Evolutionary conservation across 1,140 invertebrate species (phyloP), one percentile per base, ranked within the genome.

Genomic region (Oryctes rhinoceros): DNA sequence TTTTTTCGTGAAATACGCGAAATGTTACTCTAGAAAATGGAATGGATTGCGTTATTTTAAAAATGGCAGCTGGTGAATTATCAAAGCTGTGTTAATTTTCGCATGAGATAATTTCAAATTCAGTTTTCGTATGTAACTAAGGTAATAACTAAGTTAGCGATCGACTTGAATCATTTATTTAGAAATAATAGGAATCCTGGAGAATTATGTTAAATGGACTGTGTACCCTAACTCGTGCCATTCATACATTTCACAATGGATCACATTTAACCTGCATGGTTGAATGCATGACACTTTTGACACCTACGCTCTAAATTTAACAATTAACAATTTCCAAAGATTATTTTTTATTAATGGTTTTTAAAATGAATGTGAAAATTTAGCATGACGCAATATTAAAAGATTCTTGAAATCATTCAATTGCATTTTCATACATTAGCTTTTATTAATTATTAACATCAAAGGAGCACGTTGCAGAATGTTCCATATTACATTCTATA

Each of bases 11-110:
- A 62, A 62, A 62, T 62, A 62, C 53, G 53, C 5, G 4, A 62
- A 20, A 62, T 62, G 53, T 62, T n/a, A 18, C 15, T 62, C 13
- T 20, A 62, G 53, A 62, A 62, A 62, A 62, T 18, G 15, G 53
- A n/a, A 20, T 5, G 53, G 53, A 62, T 20, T 18, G 53, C 20
- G 53, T 20, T 5, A 44, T 44, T 62, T 10, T n/a, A 53, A 53
- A 13, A 53, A 53, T n/a, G 49, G 49, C 49, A 53, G 0, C 53
- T 15, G 7, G 3, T 15, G 20, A 11, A 11, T 62, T 15, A 62
- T 53, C 53, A 62, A 62, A 20, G 15, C 5, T 62, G 9, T 62
- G 53, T 18, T 62, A 62, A 62, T 62, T 62, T 62, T 62, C 53
- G 53, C 53, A 20, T 18, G 15, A 62, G 53, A 18, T 62, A 20